These are phyloP conservation scores for Cataglyphis albicans DNA, from an alignment of 2,888 invertebrate species.

Conservation along the genomic window DNA sequence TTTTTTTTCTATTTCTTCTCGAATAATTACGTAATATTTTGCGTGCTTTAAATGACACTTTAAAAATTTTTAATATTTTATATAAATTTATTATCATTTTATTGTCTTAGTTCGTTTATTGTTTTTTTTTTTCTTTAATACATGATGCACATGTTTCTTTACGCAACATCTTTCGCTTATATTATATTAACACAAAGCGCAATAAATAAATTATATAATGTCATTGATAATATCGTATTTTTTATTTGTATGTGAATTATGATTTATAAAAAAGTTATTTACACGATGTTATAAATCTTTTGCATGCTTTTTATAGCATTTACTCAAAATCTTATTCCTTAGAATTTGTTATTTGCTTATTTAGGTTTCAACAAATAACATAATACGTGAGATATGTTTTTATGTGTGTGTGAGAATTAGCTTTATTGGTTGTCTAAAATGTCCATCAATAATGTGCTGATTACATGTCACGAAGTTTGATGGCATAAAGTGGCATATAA, in stretches of 20 bases:
- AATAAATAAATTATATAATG: not conserved
- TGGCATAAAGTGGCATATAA: not conserved
- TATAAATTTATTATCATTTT: not conserved
- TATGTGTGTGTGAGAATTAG: not conserved
- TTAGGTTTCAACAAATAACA: not conserved
- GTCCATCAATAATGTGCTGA: not conserved
- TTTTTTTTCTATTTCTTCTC: not conserved
- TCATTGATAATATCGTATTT: not conserved
- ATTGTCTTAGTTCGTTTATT: not conserved
- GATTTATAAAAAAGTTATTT: not conserved
- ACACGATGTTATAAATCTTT: not conserved
- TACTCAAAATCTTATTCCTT: not conserved
- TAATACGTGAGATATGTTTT: not conserved
- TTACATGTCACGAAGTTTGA: not conserved
- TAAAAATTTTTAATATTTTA: not conserved
- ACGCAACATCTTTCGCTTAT: not conserved
- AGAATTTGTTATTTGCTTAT: not conserved
- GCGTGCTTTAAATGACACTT: not conserved
- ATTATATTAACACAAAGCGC: not conserved
- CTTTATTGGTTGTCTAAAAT: not conserved
- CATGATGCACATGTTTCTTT: not conserved
- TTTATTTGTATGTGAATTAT: not conserved
- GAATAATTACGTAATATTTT: not conserved
- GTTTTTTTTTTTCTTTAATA: not conserved
- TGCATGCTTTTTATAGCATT: not conserved